A percentile compares a stretch with the other conserved stretches of the same genome.
Evolutionary conservation across 2,888 invertebrate genomes (phyloP).

Genomic region (Minunthozetes semirufus): DNA sequence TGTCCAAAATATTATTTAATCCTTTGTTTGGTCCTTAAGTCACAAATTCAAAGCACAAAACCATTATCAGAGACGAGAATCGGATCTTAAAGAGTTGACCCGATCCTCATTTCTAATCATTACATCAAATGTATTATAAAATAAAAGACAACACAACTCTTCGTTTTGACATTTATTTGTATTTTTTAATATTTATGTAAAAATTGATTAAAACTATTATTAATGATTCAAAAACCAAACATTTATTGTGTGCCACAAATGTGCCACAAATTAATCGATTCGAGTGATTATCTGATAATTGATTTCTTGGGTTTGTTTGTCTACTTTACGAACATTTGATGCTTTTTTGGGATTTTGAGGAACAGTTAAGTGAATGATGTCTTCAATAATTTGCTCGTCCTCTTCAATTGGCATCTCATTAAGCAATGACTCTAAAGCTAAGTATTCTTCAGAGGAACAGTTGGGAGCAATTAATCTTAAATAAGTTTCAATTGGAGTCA

Average conservation of each 20-base stretch:
- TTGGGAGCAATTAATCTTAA: slow-evolving; percentile 32
- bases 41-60: too few relatives aligned
- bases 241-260: not conserved
- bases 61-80: too few relatives aligned
- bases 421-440: slow-evolving; percentile 27
- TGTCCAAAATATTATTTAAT: too few relatives aligned
- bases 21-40: too few relatives aligned
- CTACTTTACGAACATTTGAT: not conserved
- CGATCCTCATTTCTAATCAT: too few relatives aligned
- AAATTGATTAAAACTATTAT: not conserved
- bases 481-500: slow-evolving; percentile 23
- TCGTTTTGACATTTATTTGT: too few relatives aligned
- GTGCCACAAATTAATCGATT: not conserved
- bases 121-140: too few relatives aligned
- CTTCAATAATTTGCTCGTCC: slow-evolving; percentile 36
- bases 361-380: slow-evolving; percentile 28
- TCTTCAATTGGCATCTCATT: slow-evolving; percentile 25
- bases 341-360: not conserved
- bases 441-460: slow-evolving; percentile 34
- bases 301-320: not conserved
- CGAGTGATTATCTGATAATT: slow-evolving; percentile 22
- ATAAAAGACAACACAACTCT: too few relatives aligned
- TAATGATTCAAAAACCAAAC: too few relatives aligned
- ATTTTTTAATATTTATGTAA: not conserved
- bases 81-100: too few relatives aligned